phyloP scores from a whole-genome alignment of 2,113 vertebrate species.

The Pardalotus punctatus region DNA sequence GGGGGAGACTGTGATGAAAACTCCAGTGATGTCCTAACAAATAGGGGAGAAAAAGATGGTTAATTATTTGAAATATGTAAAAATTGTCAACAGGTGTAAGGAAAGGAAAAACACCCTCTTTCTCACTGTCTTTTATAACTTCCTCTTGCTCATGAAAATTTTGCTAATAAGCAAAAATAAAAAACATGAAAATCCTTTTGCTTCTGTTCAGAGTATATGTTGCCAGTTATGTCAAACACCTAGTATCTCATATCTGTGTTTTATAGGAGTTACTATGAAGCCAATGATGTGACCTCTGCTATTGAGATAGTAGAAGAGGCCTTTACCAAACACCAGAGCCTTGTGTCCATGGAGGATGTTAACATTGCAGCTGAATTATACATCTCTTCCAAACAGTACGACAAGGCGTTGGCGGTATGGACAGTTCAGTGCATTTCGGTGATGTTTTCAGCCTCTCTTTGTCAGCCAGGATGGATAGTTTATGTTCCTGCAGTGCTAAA shows the following conservation, averaged over 20 bases:
- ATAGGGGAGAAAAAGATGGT: not conserved
- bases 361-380: slow-evolving; percentile 94
- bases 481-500: not conserved
- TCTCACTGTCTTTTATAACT: not conserved
- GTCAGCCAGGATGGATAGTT: not conserved
- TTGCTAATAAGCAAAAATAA: not conserved
- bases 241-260: not conserved
- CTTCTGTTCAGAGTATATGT: not conserved
- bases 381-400: slow-evolving; percentile 88
- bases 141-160: not conserved
- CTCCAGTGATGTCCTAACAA: not conserved
- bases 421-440: not conserved
- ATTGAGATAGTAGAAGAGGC: slow-evolving; percentile 91
- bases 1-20: not conserved
- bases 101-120: not conserved
- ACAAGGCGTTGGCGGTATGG: slow-evolving; percentile 87
- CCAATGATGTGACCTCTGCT: slow-evolving; percentile 86
- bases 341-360: slow-evolving; percentile 89
- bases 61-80: not conserved
- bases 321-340: slow-evolving; percentile 83
- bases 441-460: not conserved
- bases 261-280: slow-evolving; percentile 92
- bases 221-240: not conserved
- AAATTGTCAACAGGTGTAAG: not conserved
- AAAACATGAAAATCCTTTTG: not conserved